Evolutionary conservation across 2,888 invertebrate species (phyloP), one percentile per base, ranked within the genome.

Genomic region (Aphidius colemani): DNA sequence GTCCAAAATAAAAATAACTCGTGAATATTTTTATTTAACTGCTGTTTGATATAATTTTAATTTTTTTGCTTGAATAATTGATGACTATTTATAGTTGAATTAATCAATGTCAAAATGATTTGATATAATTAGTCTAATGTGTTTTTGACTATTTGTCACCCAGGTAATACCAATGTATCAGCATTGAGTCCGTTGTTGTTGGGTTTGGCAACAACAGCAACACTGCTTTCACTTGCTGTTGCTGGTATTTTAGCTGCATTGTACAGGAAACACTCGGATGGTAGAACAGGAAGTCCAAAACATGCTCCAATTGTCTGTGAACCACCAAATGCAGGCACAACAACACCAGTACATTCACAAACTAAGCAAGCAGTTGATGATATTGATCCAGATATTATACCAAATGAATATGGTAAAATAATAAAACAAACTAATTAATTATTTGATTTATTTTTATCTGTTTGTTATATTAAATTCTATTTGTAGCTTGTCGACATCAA

Each of bases 321-420:
- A 80, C 67, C 76, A 68, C 79, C 77, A 70, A 78, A 74, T 72
- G 75, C 84, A 80, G 69, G 85, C 82, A 69, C 79, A 82, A 70
- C 83, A 74, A 78, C 78, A 70, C 74, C 80, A 72, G 72, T 78
- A 71, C 83, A 83, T 83, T 77, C 86, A 79, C 78, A 83, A 82
- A 82, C 86, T 79, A 85, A 85, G 81, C 84, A 88, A 78, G 71
- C 71, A 81, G 82, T 82, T 61, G 90, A 90, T 73, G 92, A 92
- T 76, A 90, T 91, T 60, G 93, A 94, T 84, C 93, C 94, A 55
- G 94, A 94, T 83, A 92, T 94, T 75, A 93, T 94, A 83, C 91
- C 93, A 71, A 92, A 91, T 85, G 90, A 94, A 83, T 93, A 93
- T 84, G 93, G 94, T 94, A n/a, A n/a, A n/a, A n/a, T n/a, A n/a